Percentiles rank a stretch among this genome's conserved stretches.
These are phyloP conservation scores for Sebastes elongatus DNA, from an alignment of 2,797 vertebrate species.

Conservation along the genomic window DNA sequence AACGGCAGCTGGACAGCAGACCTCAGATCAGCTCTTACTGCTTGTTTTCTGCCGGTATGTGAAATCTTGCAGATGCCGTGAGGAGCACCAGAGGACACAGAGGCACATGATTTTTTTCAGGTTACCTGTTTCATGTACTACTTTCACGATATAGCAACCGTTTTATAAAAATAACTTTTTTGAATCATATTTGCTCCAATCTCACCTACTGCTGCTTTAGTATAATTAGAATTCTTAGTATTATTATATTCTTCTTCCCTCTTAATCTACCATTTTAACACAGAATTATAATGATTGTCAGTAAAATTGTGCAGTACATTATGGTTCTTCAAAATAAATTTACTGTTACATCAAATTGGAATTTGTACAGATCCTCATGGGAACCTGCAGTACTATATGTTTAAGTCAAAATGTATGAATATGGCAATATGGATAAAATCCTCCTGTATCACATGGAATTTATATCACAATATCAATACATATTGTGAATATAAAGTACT, in stretches of 20 bases:
- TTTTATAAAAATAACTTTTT: too few species aligned
- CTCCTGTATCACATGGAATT: neutral
- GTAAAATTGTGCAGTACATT: too few species aligned
- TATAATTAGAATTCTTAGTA: neutral
- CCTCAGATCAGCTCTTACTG: too few species aligned
- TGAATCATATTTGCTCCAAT: too few species aligned
- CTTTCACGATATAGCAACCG: too few species aligned
- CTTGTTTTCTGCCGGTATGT: too few species aligned
- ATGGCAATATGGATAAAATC: neutral
- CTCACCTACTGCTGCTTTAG: rapidly evolving
- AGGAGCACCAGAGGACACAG: too few species aligned
- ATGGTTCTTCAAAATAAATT: too few species aligned
- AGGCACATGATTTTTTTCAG: too few species aligned
- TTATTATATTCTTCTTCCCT: neutral
- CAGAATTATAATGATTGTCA: neutral
- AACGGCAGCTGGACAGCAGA: too few species aligned
- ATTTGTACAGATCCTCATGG: neutral
- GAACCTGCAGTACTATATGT: neutral
- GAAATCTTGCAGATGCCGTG: too few species aligned
- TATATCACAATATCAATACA: neutral
- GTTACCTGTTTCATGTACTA: too few species aligned
- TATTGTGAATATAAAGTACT: neutral
- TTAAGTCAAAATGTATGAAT: neutral
- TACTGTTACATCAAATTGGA: neutral
- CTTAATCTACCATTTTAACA: neutral